Evolutionary conservation across 2,888 invertebrate species (phyloP), one percentile per base, ranked within the genome.

Genomic region (Temnothorax unifasciatus): DNA sequence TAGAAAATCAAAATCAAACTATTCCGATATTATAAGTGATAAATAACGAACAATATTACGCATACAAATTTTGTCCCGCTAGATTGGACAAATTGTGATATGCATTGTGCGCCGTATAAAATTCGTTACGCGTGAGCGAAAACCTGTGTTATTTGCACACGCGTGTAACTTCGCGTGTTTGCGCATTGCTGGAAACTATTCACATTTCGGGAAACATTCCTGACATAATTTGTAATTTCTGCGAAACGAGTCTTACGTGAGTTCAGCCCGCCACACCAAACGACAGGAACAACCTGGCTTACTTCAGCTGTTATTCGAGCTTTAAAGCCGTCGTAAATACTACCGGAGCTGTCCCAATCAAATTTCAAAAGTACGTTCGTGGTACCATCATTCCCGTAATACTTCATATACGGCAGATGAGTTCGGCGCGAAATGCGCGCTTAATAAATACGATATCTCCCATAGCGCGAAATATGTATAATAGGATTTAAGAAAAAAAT

Each of bases 381-480:
- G 38, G n/a, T 41, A 76, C 9, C 47, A 21, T 18, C 29, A 38
- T 64, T 63, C 25, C 29, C 13, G 41, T 41, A 29, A 66, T 54
- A 29, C 6, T 18, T 76, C 9, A 64, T n/a, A 3, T 9, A 29
- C 18, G 13, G n/a, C 52, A n/a, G 54, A 25, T 9, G n/a, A 41
- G 11, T 18, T 52, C 50, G 21, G 41, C 29, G 44, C 61, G 13
- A 61, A n/a, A 44, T 66, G 15, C n/a, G 54, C n/a, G 13, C n/a
- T 44, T 68, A 41, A 66, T 77, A 77, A 77, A 77, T 25, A 13
- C 18, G 50, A 15, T 18, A 11, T 50, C 25, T 11, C 9, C 4
- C 8, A 9, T 68, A 38, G 0, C 41, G 41, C n/a, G 15, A 77
- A 77, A 77, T 66, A n/a, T n/a, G n/a, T n/a, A n/a, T n/a, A 68